phyloP scores from a whole-genome alignment of 2,888 invertebrate species.

The Apamea monoglypha region DNA sequence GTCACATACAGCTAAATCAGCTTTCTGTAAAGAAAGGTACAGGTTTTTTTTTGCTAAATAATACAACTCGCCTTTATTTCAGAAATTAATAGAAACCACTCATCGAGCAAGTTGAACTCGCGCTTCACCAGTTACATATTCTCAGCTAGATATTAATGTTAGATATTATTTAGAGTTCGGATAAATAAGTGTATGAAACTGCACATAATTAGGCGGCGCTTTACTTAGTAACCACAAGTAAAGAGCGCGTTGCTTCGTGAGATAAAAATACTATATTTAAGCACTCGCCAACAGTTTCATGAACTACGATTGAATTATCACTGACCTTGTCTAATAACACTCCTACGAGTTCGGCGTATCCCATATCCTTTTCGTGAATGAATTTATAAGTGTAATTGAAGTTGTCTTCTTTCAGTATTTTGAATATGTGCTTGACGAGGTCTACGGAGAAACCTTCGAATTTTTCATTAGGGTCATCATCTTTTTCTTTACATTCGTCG shows the following conservation, averaged over 20 bases:
- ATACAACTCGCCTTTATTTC: too few relatives aligned
- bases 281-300: not conserved
- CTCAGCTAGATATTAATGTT: not conserved
- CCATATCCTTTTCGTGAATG: conserved; percentile 72
- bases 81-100: too few relatives aligned
- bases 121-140: not conserved
- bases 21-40: conserved; percentile 75
- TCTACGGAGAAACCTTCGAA: conserved; percentile 95
- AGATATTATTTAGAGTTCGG: not conserved
- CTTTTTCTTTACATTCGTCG: conserved; percentile 76
- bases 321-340: conserved; percentile 84
- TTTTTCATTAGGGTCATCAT: conserved; percentile 89
- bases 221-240: not conserved
- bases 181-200: not conserved
- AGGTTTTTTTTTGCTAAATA: not conserved
- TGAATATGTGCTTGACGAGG: conserved; percentile 92
- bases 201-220: not conserved
- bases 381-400: conserved; percentile 83
- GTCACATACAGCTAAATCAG: conserved; percentile 89
- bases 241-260: not conserved
- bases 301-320: conserved; percentile 11
- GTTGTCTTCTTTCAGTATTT: conserved; percentile 85
- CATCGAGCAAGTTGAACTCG: too few relatives aligned
- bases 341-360: conserved; percentile 82
- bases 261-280: not conserved